Evolutionary conservation across 1,140 invertebrate genomes (phyloP).

Genomic region (Cheumatopsyche charites): DNA sequence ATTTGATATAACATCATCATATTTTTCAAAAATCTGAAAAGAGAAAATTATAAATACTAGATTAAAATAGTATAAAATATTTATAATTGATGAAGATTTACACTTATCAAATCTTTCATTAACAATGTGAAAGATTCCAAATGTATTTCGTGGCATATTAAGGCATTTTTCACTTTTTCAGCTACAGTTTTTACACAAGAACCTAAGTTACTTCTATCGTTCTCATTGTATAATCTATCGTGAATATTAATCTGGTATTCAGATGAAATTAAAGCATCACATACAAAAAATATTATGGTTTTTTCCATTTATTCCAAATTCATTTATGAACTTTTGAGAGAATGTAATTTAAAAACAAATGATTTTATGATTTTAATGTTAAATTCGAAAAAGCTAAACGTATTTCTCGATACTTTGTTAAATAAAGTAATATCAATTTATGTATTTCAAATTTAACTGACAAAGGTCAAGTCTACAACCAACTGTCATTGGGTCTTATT

Average conservation of each 20-base stretch:
- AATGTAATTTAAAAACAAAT: no score
- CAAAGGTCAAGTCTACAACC: no score
- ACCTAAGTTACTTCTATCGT: constrained; percentile 5
- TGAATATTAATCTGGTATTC: constrained; percentile 32
- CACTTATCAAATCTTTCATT: not conserved
- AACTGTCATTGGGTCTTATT: no score
- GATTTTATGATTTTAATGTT: no score
- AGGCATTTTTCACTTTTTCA: not conserved
- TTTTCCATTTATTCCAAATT: constrained; percentile 26
- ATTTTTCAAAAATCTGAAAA: no score
- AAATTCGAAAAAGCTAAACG: no score
- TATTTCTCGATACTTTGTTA: no score
- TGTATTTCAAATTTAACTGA: no score
- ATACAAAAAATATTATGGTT: constrained; percentile 19
- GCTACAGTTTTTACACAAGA: constrained; percentile 9
- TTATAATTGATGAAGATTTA: not conserved
- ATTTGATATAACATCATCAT: no score
- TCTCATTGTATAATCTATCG: constrained; percentile 13
- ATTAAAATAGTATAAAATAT: not conserved
- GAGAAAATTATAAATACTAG: not conserved
- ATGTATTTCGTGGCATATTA: constrained; percentile 1
- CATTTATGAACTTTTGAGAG: no score
- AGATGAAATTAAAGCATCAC: constrained; percentile 34
- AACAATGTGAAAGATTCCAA: not conserved
- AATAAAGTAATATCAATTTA: no score